A percentile compares a stretch with the other conserved stretches of the same genome.
Conservation (phyloP, 2,113 vertebrate genomes). For the Apaloderma vittatum region DNA sequence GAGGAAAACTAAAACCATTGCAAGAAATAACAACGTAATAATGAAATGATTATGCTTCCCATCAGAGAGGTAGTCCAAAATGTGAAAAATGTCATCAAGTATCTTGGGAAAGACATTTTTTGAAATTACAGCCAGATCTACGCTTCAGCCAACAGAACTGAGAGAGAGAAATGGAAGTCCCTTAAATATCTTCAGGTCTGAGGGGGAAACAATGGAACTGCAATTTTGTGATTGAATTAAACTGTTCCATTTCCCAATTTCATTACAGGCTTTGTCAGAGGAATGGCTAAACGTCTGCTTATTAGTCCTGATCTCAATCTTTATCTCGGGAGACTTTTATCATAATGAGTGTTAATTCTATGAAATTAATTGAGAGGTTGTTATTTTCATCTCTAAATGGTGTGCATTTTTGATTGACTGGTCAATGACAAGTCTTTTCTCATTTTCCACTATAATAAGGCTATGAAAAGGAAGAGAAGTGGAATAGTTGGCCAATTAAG, state of each 20-base stretch:
- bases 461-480: constrained; percentile 41
- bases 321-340: constrained; percentile 46
- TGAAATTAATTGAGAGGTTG: constrained; percentile 59
- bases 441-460: constrained; percentile 19
- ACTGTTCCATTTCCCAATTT: constrained; percentile 37
- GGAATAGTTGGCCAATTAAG: constrained; percentile 54
- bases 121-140: constrained; percentile 15
- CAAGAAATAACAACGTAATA: constrained; percentile 19
- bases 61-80: constrained; percentile 18
- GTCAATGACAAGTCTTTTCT: constrained; percentile 35
- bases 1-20: background rate
- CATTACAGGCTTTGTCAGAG: constrained; percentile 33
- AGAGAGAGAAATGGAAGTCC: background rate
- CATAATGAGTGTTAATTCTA: constrained; percentile 67
- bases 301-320: constrained; percentile 32
- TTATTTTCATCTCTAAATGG: constrained; percentile 53
- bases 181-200: background rate
- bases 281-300: constrained; percentile 41
- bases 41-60: constrained; percentile 37
- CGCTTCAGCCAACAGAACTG: background rate
- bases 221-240: constrained; percentile 35
- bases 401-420: constrained; percentile 60
- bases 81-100: constrained; percentile 33
- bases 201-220: background rate
- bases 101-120: background rate